These are phyloP conservation scores for Brachyhypopomus occidentalis DNA, from an alignment of 2,113 vertebrate species.

Conservation along the genomic window DNA sequence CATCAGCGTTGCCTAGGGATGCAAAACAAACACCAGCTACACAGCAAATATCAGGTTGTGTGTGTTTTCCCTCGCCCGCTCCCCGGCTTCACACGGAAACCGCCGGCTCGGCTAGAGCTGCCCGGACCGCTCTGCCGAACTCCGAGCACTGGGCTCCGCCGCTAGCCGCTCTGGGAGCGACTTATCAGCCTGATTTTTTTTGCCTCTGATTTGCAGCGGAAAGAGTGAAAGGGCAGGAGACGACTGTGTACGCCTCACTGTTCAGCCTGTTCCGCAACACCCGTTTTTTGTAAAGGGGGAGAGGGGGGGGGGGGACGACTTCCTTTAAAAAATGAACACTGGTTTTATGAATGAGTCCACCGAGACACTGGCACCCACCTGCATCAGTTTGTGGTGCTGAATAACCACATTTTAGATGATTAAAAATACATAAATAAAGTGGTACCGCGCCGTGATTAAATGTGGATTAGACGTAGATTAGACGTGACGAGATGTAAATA, in stretches of 20 bases:
- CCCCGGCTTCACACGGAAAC: conserved; percentile 19
- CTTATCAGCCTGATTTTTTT: conserved; percentile 35
- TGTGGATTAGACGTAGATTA: conserved; percentile 9
- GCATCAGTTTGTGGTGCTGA: neutral
- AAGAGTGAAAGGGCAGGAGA: conserved; percentile 18
- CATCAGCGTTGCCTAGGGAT: conserved; percentile 63
- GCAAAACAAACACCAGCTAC: conserved; percentile 59
- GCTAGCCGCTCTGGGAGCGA: conserved; percentile 18
- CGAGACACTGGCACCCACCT: conserved; percentile 1
- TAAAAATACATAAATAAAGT: neutral
- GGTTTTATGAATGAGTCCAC: neutral
- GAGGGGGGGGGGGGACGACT: neutral
- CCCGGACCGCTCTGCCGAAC: no score
- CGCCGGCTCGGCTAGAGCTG: neutral
- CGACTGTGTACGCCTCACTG: neutral
- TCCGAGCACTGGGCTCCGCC: neutral
- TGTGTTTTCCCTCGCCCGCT: conserved; percentile 39
- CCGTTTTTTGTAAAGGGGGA: neutral
- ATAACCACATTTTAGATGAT: neutral
- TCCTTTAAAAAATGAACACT: neutral
- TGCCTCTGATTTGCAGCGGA: conserved; percentile 26
- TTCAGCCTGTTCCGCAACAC: neutral
- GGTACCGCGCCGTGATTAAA: no score
- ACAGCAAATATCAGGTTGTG: conserved; percentile 52
- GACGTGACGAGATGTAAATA: conserved; percentile 38